Evolutionary conservation across 2,113 vertebrate species (phyloP).

Genomic region (Gulo gulo): DNA sequence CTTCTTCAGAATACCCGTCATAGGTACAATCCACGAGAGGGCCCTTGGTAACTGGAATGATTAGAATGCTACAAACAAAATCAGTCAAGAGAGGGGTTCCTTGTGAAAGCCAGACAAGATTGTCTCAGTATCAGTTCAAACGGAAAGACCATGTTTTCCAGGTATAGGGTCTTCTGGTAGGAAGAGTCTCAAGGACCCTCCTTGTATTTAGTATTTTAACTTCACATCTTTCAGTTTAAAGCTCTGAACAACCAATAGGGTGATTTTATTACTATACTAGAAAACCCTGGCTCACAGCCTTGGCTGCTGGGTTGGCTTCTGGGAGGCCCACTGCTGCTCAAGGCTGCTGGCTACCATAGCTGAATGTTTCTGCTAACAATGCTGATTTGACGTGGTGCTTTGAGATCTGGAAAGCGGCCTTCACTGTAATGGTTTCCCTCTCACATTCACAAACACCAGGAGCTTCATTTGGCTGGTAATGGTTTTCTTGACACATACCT

Average conservation of each 20-base stretch:
- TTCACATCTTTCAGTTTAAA: background rate
- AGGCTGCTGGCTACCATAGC: background rate
- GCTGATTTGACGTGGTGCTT: background rate
- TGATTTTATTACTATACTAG: background rate
- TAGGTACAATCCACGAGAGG: background rate
- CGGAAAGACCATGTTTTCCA: background rate
- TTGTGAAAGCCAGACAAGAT: background rate
- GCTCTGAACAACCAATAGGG: background rate
- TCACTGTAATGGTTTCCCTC: background rate
- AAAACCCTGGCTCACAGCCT: background rate
- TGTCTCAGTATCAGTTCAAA: background rate
- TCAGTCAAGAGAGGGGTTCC: background rate
- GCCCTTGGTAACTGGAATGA: background rate
- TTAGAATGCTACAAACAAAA: background rate
- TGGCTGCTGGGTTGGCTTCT: background rate
- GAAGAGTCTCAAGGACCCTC: background rate
- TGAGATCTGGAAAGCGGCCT: background rate
- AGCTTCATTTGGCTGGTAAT: background rate
- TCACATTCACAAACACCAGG: background rate
- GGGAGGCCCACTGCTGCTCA: background rate
- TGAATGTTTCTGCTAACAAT: background rate
- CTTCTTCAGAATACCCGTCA: background rate
- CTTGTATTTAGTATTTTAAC: background rate
- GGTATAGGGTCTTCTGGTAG: background rate
- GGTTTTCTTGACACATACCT: background rate